Conservation (phyloP, 2,888 invertebrate species). For the Phengaris arion region DNA sequence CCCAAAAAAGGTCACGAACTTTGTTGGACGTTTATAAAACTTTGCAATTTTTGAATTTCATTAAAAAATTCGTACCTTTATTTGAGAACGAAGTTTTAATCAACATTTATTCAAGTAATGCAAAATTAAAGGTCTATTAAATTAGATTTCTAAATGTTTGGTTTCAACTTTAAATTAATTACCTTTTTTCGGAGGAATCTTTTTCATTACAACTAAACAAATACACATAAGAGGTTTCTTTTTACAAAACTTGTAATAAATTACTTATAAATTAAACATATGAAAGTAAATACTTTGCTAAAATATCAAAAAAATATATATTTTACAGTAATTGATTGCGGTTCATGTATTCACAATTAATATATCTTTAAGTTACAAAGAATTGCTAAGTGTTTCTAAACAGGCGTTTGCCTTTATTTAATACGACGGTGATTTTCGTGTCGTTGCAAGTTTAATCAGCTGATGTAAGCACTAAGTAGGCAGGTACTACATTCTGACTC, state of each 20-base stretch:
- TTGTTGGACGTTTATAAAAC: neutral
- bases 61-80: slow-evolving; percentile 1
- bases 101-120: slow-evolving; percentile 1
- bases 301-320: no score
- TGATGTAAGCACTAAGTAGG: no score
- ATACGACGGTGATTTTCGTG: no score
- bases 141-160: neutral
- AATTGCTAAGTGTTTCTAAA: no score
- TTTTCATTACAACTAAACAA: neutral
- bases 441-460: no score
- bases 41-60: neutral
- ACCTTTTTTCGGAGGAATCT: neutral
- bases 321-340: no score
- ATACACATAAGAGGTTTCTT: neutral
- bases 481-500: no score
- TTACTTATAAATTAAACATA: no score
- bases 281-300: no score
- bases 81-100: neutral
- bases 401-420: no score
- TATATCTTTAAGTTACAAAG: no score
- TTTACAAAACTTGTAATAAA: neutral
- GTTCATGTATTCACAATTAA: no score
- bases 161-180: slow-evolving; percentile 6
- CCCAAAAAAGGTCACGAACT: neutral
- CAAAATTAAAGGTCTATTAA: slow-evolving; percentile 1